Conservation (phyloP, 2,797 vertebrate species). For the Masticophis lateralis region DNA sequence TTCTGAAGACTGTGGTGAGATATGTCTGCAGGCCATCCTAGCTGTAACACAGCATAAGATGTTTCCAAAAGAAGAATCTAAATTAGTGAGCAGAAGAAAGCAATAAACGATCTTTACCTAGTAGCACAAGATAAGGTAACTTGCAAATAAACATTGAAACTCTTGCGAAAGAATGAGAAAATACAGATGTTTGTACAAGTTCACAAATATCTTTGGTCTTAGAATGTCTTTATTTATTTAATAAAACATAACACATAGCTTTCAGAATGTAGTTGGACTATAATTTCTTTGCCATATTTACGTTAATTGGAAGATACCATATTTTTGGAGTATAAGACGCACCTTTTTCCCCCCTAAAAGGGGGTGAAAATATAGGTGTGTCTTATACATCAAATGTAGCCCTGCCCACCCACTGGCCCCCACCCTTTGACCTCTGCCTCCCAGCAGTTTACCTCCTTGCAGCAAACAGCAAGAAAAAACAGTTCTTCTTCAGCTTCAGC, state of each 20-base stretch:
- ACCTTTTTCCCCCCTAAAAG: too few species aligned
- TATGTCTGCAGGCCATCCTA: slow-evolving; percentile 83
- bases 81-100: slow-evolving; percentile 36
- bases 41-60: slow-evolving; percentile 85
- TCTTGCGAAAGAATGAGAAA: neutral
- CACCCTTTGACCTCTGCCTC: too few species aligned
- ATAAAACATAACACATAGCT: neutral
- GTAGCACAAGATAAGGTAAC: neutral
- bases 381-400: too few species aligned
- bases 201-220: neutral
- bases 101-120: slow-evolving; percentile 20
- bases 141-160: neutral
- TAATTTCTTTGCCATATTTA: neutral
- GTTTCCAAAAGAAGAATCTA: slow-evolving; percentile 88
- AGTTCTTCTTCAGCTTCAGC: too few species aligned
- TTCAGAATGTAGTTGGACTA: neutral
- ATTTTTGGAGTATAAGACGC: too few species aligned
- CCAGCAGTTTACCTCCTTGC: too few species aligned
- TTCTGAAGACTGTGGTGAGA: slow-evolving; percentile 80
- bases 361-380: too few species aligned
- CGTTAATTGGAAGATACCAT: neutral
- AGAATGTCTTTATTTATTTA: neutral
- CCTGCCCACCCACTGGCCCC: too few species aligned
- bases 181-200: neutral
- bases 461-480: too few species aligned